Base-by-base conservation (phyloP, 2,113 vertebrate species). In the Chaetodon auriga region DNA sequence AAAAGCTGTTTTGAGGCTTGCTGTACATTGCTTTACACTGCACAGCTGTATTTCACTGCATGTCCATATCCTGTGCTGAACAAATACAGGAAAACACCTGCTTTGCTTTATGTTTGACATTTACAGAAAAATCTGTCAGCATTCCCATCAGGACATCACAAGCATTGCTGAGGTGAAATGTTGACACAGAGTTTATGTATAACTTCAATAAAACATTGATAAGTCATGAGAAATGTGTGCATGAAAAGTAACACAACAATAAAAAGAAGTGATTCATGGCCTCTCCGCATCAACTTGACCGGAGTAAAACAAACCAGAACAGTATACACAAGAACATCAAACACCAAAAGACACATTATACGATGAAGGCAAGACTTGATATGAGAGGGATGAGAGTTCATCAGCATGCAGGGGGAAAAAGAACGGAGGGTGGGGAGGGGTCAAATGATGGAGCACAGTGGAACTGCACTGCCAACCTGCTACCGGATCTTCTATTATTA, bases 401-500 rank as follows among this genome's bases (percentile, higher is more conserved):
- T 81, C 58, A 73, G n/a, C 90, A 89, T 91, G 89, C 90, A 84
- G 35, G 68, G 38, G 35, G 68, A 51, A 79, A 70, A 79, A 18
- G n/a, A 64, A 69, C 53, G 62, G 7, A 23, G 35, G 75, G n/a
- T 11, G n/a, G 73, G 23, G 62, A 43, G 72, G 68, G 58, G 46
- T 76, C 53, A 77, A 89, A 72, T 92, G 89, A 94, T 81, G 86
- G 92, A 86, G 89, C 75, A 93, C 94, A 94, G 93, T 77, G 55
- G 77, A 87, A 90, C 84, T 84, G 92, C 91, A 91, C 95, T 85
- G 95, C 97, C 96, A 97, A 99, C 98, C 98, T 99, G 97, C 97
- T 84, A 97, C 95, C 54, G 98, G 98, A 86, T 99, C 97, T 95
- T 99, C 98, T 94, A 99, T 96, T 96, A 99, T 99, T 96, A 99